phyloP scores from a whole-genome alignment of 2,888 invertebrate genomes.

The Nomada lathburiana region DNA sequence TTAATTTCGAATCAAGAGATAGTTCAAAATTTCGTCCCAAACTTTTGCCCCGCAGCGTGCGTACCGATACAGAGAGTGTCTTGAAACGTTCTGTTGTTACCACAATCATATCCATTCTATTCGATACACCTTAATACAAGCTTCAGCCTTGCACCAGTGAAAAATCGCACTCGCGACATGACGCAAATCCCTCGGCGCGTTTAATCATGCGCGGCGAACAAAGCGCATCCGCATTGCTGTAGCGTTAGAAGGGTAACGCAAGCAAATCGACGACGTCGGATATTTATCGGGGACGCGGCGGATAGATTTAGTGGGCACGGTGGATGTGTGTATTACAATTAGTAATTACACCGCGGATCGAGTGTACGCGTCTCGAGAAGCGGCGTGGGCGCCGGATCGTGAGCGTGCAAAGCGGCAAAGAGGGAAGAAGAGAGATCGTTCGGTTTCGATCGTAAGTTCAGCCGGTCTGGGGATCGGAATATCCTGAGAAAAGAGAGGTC shows the following conservation, averaged over 20 bases:
- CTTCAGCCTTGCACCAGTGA: conserved; percentile 3
- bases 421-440: conserved; percentile 43
- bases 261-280: conserved; percentile 29
- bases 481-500: conserved; percentile 62
- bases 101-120: neutral
- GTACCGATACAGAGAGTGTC: neutral
- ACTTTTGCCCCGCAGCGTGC: too few species aligned
- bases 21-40: too few species aligned
- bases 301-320: conserved; percentile 54
- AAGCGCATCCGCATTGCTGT: conserved; percentile 41
- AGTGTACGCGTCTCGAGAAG: conserved; percentile 58
- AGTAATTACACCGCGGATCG: conserved; percentile 72
- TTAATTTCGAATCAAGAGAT: too few species aligned
- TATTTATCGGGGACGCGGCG: conserved; percentile 40
- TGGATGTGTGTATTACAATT: conserved; percentile 70
- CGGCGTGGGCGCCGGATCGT: conserved; percentile 64
- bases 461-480: conserved; percentile 45
- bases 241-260: conserved; percentile 39
- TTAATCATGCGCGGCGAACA: conserved; percentile 42
- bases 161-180: conserved; percentile 11
- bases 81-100: neutral
- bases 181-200: conserved; percentile 25
- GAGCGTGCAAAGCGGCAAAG: conserved; percentile 28
- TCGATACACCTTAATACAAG: conserved; percentile 15
- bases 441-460: conserved; percentile 56